phyloP scores from a whole-genome alignment of 2,888 invertebrate species.

The Hipparchia semele region DNA sequence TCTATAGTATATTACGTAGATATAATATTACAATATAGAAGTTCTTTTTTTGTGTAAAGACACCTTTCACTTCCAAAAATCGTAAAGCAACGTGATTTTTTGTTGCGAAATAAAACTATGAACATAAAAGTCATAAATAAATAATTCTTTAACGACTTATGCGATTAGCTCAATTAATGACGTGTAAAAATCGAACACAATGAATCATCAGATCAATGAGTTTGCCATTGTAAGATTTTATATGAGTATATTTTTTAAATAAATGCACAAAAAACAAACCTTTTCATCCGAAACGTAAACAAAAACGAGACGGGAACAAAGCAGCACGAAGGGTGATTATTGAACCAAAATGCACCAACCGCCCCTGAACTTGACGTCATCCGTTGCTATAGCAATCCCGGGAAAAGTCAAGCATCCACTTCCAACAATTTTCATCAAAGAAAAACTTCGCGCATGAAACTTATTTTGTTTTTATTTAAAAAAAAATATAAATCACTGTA shows the following conservation, averaged over 20 bases:
- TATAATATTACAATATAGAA: too few relatives aligned
- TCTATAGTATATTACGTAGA: too few relatives aligned
- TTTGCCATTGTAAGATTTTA: not conserved
- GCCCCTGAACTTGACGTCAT: constrained; percentile 81
- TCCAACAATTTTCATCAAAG: constrained; percentile 49
- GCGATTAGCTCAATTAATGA: constrained; percentile 20
- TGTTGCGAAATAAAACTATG: not conserved
- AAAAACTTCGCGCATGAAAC: constrained; percentile 39
- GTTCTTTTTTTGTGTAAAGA: not conserved
- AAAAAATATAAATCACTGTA: constrained; percentile 40
- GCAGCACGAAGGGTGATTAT: constrained; percentile 59
- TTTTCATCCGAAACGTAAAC: constrained; percentile 40
- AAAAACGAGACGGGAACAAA: constrained; percentile 45
- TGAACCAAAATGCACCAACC: constrained; percentile 79
- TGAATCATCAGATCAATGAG: constrained; percentile 14
- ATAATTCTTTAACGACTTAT: constrained; percentile 7
- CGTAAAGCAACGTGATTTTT: not conserved
- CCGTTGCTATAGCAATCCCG: constrained; percentile 75
- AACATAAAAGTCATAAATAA: constrained; percentile 2
- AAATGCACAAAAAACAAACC: constrained; percentile 30
- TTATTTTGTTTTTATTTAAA: constrained; percentile 2
- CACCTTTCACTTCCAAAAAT: constrained; percentile 7
- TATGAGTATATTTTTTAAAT: not conserved
- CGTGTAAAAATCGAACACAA: not conserved
- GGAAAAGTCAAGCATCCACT: constrained; percentile 55